These are phyloP conservation scores for Brachyrhaphis roseni DNA, from an alignment of 2,797 vertebrate species.

Conservation along the genomic window DNA sequence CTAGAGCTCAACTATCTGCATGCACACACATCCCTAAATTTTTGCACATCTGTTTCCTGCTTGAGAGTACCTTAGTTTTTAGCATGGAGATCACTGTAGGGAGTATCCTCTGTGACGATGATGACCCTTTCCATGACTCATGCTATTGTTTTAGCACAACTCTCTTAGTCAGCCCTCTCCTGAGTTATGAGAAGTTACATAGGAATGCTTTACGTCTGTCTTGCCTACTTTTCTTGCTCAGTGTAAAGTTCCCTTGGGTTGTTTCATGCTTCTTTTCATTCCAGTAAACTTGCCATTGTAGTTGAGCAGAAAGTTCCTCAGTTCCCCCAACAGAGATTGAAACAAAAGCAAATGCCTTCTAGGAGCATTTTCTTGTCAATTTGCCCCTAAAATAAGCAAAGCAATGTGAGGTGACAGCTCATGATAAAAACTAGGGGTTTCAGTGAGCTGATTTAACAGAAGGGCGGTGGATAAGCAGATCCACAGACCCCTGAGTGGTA, in stretches of 20 bases:
- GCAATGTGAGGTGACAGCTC: slow-evolving; percentile 21
- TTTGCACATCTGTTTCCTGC: slow-evolving; percentile 75
- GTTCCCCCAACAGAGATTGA: slow-evolving; percentile 8
- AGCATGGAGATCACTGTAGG: slow-evolving; percentile 49
- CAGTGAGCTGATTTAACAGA: slow-evolving; percentile 67
- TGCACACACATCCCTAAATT: slow-evolving; percentile 5
- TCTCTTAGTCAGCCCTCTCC: slow-evolving; percentile 55
- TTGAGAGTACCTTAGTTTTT: slow-evolving; percentile 35
- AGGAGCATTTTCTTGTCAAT: not conserved
- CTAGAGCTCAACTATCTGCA: not conserved
- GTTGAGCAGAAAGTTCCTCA: slow-evolving; percentile 10
- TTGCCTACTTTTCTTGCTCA: slow-evolving; percentile 10
- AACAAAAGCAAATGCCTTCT: not conserved
- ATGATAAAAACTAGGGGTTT: slow-evolving; percentile 55
- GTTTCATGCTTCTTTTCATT: slow-evolving; percentile 41
- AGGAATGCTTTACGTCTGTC: slow-evolving; percentile 53
- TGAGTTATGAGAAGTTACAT: slow-evolving; percentile 61
- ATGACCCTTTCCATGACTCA: slow-evolving; percentile 66
- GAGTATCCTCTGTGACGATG: slow-evolving; percentile 55
- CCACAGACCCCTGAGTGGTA: slow-evolving; percentile 64
- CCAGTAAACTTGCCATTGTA: slow-evolving; percentile 44
- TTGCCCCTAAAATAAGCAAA: slow-evolving; percentile 17
- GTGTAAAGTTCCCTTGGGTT: slow-evolving; percentile 39
- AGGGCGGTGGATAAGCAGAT: slow-evolving; percentile 69
- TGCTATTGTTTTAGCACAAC: slow-evolving; percentile 67